phyloP scores from a whole-genome alignment of 2,888 invertebrate genomes.

The Blastobasis adustella region DNA sequence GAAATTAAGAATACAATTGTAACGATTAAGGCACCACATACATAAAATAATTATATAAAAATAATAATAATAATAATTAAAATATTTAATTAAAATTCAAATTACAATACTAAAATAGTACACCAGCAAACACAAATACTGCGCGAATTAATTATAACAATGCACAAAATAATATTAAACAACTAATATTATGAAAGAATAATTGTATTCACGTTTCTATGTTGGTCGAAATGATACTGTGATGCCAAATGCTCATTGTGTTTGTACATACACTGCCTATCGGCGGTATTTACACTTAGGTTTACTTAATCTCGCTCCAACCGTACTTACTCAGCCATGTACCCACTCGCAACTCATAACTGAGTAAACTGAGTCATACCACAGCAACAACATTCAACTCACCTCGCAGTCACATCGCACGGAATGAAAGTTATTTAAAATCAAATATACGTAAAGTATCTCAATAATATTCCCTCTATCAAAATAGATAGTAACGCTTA shows the following conservation, averaged over 20 bases:
- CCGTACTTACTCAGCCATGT: constrained; percentile 10
- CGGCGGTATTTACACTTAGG: constrained; percentile 37
- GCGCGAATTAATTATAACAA: constrained; percentile 39
- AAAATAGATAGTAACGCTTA: constrained; percentile 51
- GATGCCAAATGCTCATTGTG: constrained; percentile 43
- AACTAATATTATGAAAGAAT: constrained; percentile 25
- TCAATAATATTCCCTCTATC: constrained; percentile 55
- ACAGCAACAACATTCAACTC: constrained; percentile 50
- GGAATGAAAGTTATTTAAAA: constrained; percentile 68
- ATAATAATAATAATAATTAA: constrained; percentile 46
- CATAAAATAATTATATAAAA: constrained; percentile 44
- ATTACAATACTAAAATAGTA: constrained; percentile 21
- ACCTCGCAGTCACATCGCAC: constrained; percentile 47
- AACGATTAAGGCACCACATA: constrained; percentile 69
- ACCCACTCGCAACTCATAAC: background rate
- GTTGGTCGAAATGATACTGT: constrained; percentile 30
- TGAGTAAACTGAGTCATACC: constrained; percentile 14
- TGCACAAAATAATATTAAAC: constrained; percentile 30
- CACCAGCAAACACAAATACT: constrained; percentile 60
- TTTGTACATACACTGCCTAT: constrained; percentile 32
- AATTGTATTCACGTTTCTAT: constrained; percentile 16
- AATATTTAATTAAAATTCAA: constrained; percentile 39
- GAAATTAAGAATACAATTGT: constrained; percentile 32
- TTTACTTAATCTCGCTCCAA: constrained; percentile 11
- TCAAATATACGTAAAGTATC: constrained; percentile 68